These are phyloP conservation scores for Pseudorasbora parva DNA, from an alignment of 2,113 vertebrate species.

Conservation along the genomic window DNA sequence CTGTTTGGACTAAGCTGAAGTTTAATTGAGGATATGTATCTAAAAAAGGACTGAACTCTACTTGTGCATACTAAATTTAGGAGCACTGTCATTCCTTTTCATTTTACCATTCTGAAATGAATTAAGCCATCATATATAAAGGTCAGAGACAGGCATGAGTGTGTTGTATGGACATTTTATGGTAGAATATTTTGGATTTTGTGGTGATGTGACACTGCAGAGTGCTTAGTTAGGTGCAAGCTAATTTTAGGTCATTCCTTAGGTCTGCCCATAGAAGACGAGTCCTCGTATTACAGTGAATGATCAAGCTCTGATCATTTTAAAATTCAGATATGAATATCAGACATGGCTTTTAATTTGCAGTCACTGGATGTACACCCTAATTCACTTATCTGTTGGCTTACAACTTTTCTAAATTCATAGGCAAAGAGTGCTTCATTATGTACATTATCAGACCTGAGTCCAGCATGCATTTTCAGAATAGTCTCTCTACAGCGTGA, in stretches of 20 bases:
- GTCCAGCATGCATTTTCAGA: constrained; percentile 29
- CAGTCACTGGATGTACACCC: background rate
- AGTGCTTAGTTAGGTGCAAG: constrained; percentile 34
- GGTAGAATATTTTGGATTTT: constrained; percentile 15
- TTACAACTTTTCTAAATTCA: background rate
- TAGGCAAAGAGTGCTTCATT: background rate
- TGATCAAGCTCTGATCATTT: background rate
- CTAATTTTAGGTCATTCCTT: constrained; percentile 46
- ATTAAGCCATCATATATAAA: constrained; percentile 18
- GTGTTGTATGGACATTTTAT: background rate
- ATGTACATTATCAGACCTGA: constrained; percentile 28
- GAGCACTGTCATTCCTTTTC: background rate
- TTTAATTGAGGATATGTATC: background rate
- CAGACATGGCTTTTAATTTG: constrained; percentile 9
- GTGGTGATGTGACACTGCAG: background rate
- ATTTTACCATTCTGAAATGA: background rate
- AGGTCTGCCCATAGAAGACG: constrained; percentile 18
- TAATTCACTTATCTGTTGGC: background rate
- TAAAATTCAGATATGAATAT: background rate
- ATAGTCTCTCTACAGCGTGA: background rate
- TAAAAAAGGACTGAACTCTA: background rate
- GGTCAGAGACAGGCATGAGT: background rate
- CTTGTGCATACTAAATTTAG: background rate
- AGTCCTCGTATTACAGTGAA: constrained; percentile 39
- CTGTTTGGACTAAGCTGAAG: constrained; percentile 27